Conservation (phyloP, 2,797 vertebrate genomes). For the Gallinago nigripennis region DNA sequence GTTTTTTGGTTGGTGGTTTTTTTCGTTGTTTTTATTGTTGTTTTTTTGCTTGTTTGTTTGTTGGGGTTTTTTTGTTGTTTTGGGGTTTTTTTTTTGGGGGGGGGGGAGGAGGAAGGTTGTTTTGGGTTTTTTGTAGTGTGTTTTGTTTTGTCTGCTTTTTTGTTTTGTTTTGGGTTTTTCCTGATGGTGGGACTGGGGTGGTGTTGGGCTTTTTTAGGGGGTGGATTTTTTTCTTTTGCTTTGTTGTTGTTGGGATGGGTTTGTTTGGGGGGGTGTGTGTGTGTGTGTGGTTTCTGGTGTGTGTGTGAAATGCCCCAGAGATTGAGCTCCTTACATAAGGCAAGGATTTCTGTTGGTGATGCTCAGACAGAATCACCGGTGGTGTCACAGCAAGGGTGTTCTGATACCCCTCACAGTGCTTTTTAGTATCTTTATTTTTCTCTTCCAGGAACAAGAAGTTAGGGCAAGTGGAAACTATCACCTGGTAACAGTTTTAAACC, state of each 20-base stretch:
- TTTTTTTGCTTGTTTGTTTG: too few species aligned
- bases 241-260: background rate
- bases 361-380: background rate
- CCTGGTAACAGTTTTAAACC: background rate
- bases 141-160: background rate
- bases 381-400: background rate
- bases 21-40: too few species aligned
- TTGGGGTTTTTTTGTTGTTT: too few species aligned
- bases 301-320: background rate
- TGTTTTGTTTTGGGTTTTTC: rapidly evolving
- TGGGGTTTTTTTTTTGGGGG: background rate
- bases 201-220: background rate
- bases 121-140: background rate
- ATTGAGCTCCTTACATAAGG: background rate
- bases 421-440: background rate
- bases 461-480: background rate
- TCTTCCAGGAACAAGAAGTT: background rate
- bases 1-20: too few species aligned
- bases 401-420: background rate
- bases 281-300: background rate
- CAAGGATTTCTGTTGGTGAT: background rate
- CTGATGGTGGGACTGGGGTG: background rate
- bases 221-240: background rate
- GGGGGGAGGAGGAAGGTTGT: rapidly evolving
- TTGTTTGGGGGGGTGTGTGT: too few species aligned